These are phyloP conservation scores for Papilio gigon DNA, from an alignment of 2,888 invertebrate genomes.

Conservation along the genomic window DNA sequence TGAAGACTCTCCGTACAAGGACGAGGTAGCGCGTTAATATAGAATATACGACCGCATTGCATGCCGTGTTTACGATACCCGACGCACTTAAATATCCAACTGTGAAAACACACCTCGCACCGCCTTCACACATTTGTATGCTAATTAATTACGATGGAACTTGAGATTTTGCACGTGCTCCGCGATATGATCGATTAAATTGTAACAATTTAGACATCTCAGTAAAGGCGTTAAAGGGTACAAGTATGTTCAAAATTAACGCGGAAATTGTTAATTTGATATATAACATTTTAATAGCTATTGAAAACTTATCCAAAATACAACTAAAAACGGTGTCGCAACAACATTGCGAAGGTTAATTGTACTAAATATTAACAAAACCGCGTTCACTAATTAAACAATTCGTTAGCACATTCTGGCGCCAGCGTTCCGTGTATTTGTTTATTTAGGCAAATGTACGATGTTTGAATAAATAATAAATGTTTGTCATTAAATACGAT, in stretches of 20 bases:
- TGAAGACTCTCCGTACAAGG: conserved; percentile 26
- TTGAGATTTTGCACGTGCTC: background rate
- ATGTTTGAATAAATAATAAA: conserved; percentile 16
- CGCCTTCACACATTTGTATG: conserved; percentile 10
- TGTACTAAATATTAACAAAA: conserved; percentile 26
- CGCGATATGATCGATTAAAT: conserved; percentile 23
- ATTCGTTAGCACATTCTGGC: conserved; percentile 27
- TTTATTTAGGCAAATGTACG: conserved; percentile 28
- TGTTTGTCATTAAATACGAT: conserved; percentile 28
- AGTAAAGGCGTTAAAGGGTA: background rate
- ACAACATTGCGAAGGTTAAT: conserved; percentile 25
- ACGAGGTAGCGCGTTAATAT: conserved; percentile 12
- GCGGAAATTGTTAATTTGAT: background rate
- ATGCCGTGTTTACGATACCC: conserved; percentile 9
- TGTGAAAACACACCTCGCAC: conserved; percentile 10
- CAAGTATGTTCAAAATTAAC: background rate
- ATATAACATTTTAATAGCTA: background rate
- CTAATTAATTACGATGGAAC: conserved; percentile 11
- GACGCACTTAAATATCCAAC: conserved; percentile 19
- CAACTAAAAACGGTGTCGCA: conserved; percentile 1
- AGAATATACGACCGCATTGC: conserved; percentile 19
- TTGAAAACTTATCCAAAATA: background rate
- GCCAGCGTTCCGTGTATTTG: conserved; percentile 25
- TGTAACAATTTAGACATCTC: conserved; percentile 25
- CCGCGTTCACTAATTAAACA: conserved; percentile 32